Base-by-base conservation (phyloP, 2,888 invertebrate genomes). In the Sisyra nigra region DNA sequence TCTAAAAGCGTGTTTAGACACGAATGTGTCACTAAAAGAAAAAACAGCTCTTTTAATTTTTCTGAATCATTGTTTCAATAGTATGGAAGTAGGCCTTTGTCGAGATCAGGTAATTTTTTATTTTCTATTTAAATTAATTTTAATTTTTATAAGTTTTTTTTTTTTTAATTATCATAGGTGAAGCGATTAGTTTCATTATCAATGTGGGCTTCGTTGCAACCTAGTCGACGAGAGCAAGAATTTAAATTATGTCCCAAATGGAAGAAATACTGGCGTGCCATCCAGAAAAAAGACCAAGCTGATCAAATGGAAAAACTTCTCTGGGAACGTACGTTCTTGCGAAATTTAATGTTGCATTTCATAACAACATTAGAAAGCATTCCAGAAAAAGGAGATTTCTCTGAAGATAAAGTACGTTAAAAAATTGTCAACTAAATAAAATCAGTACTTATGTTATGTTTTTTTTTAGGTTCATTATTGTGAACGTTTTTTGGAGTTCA, bases 1-100 rank as follows among this genome's bases (percentile, higher is more conserved):
- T 1, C 64, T 91, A 15, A 71, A 74, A 44, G 73, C 82, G 0
- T 80, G 85, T 51, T 61, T 96, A 4, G 70, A 74, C 24, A 75
- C 78, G 7, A 68, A 69, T 3, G 54, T 59, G 54, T 67, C 63
- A 45, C 62, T 76, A 37, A 69, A 73, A 29, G 96, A 97, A 58
- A 87, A 92, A 61, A 92, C 88, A 0, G 78, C 85, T 0, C 61
- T 97, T 39, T 69, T 98, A 10, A 73, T 93, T 32, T 96, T 98
- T 60, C 68, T 99, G 2, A 93, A 92, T 62, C 92, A 96, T 58
- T 91, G 93, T 57, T 96, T 97, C 56, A 94, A 94, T 55, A 94
- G 94, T 52, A 85, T 98, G 82, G 97, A 98, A 67, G 85, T 94
- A 42, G 84, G 84, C 53, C 63, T 98, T 35, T 89, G 98, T 45